A percentile compares a stretch with the other conserved stretches of the same genome.
Evolutionary conservation across 2,888 invertebrate species (phyloP).

Genomic region (Leptopilina drosophilae): DNA sequence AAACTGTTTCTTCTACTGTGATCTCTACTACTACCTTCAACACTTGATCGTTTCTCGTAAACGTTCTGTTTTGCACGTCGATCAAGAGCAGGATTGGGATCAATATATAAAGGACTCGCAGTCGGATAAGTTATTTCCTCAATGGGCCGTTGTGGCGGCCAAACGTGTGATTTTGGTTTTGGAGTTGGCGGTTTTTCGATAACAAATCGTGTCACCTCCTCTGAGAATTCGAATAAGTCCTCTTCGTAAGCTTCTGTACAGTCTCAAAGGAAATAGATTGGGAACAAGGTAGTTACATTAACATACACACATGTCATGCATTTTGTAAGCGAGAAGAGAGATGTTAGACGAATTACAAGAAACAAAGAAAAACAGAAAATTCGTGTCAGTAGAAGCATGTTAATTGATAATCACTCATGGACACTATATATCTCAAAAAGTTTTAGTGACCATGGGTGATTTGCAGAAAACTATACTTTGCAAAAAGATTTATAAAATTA

Average conservation of each 20-base stretch:
- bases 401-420: constrained; percentile 60
- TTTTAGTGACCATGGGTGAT: constrained; percentile 35
- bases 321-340: constrained; percentile 40
- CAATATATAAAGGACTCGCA: constrained; percentile 74
- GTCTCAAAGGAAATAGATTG: background rate
- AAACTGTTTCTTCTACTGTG: constrained; percentile 55
- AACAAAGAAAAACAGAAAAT: constrained; percentile 70
- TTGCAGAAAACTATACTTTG: constrained; percentile 34
- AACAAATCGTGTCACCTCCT: constrained; percentile 54
- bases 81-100: constrained; percentile 71
- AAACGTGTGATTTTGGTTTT: constrained; percentile 66
- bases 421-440: constrained; percentile 20
- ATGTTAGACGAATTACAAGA: constrained; percentile 66
- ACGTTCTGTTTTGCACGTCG: constrained; percentile 63
- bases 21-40: constrained; percentile 60
- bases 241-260: constrained; percentile 58
- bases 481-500: constrained; percentile 23
- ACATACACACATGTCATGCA: constrained; percentile 43
- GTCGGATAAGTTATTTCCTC: constrained; percentile 74
- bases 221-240: constrained; percentile 62
- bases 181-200: constrained; percentile 61
- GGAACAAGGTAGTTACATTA: background rate
- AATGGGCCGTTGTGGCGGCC: constrained; percentile 72
- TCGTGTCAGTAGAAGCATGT: constrained; percentile 72
- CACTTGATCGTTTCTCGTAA: constrained; percentile 66